Evolutionary conservation across 2,888 invertebrate genomes (phyloP), one percentile per base, ranked within the genome.

Genomic region (Ischnura elegans): DNA sequence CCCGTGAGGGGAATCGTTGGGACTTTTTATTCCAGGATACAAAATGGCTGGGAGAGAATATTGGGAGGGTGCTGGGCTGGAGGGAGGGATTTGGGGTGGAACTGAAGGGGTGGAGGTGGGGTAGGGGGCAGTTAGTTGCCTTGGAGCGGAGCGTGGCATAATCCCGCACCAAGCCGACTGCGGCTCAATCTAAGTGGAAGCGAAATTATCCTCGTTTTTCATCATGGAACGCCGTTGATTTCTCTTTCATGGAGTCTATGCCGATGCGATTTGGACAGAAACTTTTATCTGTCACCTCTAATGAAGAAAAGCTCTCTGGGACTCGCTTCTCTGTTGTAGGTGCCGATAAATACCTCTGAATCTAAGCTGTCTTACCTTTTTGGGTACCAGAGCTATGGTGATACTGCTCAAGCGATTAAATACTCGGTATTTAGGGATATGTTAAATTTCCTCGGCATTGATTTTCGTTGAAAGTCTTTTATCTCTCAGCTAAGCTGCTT

Each of bases 151-250:
- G 10, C 76, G 29, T 29, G 36, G 29, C 16, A 36, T 76, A 76
- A 76, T 76, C 76, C 76, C 10, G 76, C 76, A 36, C 36, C 16
- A 36, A 76, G 36, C 36, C 76, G 76, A 4, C 10, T 76, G 76
- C 76, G 36, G 36, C 36, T 76, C 29, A 36, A 76, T 76, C 76
- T 36, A 76, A 36, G 76, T 76, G 13, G 29, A 25, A 16, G 13
- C 76, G 76, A 76, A 76, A 36, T 76, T 76, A 76, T 76, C 36
- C 36, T 36, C 76, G 76, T 29, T 76, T 36, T 36, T 76, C 76
- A 76, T 76, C 76, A 36, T 16, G 10, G 36, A 21, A 25, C 76
- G 10, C 8, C 10, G 10, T 76, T 76, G 10, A 13, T 76, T 76
- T 76, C 36, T 36, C 13, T 13, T 13, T 36, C 16, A n/a, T 76